phyloP scores from a whole-genome alignment of 1,140 invertebrate genomes.

The Parasteatoda tepidariorum region DNA sequence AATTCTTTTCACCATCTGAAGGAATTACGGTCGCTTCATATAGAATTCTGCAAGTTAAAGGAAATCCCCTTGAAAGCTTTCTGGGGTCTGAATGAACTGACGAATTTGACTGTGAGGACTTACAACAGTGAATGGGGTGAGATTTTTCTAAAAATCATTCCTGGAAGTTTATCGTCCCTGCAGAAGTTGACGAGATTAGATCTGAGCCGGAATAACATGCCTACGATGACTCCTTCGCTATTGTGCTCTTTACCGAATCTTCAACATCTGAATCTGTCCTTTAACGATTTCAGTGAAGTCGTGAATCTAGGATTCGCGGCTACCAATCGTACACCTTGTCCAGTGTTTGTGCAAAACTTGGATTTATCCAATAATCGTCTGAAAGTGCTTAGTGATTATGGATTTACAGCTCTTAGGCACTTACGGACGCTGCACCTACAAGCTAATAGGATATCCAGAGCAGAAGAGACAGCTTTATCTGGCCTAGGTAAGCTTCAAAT shows the following conservation, averaged over 20 bases:
- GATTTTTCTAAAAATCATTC: slow-evolving; percentile 79
- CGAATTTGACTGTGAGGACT: slow-evolving; percentile 64
- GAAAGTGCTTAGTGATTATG: slow-evolving; percentile 80
- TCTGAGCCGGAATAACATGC: slow-evolving; percentile 83
- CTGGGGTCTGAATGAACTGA: slow-evolving; percentile 62
- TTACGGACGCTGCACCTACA: slow-evolving; percentile 82
- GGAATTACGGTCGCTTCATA: slow-evolving; percentile 56
- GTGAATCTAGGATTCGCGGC: slow-evolving; percentile 78
- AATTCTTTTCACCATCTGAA: slow-evolving; percentile 63
- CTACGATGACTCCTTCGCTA: slow-evolving; percentile 78
- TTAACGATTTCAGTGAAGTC: slow-evolving; percentile 83
- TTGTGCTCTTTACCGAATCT: slow-evolving; percentile 76
- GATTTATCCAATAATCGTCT: slow-evolving; percentile 84
- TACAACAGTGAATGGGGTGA: slow-evolving; percentile 75
- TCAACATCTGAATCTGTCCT: slow-evolving; percentile 69
- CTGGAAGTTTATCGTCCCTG: slow-evolving; percentile 78
- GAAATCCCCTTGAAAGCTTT: slow-evolving; percentile 61
- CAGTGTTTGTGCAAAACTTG: slow-evolving; percentile 81
- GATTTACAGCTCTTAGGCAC: slow-evolving; percentile 80
- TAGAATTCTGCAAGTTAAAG: slow-evolving; percentile 63
- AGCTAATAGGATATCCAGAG: slow-evolving; percentile 79
- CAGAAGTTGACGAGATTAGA: slow-evolving; percentile 78
- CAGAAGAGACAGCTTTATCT: slow-evolving; percentile 78
- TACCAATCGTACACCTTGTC: slow-evolving; percentile 71
- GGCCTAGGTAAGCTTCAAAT: slow-evolving; percentile 76